These are phyloP conservation scores for Erpetoichthys calabaricus DNA, from an alignment of 2,797 vertebrate genomes.

Conservation along the genomic window DNA sequence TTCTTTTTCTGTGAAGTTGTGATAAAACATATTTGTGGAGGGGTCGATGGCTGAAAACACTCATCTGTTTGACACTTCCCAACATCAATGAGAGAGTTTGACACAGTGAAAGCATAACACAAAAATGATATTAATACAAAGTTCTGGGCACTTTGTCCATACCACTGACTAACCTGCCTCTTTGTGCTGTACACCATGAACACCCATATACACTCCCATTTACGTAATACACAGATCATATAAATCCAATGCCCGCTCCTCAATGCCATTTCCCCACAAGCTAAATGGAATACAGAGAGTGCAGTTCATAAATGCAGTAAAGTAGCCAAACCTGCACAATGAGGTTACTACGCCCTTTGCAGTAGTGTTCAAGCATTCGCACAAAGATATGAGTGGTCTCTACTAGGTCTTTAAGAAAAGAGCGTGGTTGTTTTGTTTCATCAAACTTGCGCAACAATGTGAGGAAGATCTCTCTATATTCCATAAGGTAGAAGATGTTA, in stretches of 20 bases:
- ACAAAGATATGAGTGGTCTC: slow-evolving; percentile 89
- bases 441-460: slow-evolving; percentile 82
- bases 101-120: no score
- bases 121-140: no score
- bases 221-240: no score
- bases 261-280: no score
- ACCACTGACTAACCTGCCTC: no score
- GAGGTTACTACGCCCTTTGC: slow-evolving; percentile 58
- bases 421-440: slow-evolving; percentile 67
- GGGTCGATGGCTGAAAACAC: neutral
- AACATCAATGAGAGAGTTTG: no score
- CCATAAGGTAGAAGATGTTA: slow-evolving; percentile 96
- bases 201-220: neutral
- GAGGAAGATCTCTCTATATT: slow-evolving; percentile 88
- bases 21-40: fast-evolving
- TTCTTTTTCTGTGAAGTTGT: slow-evolving; percentile 53
- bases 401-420: slow-evolving; percentile 78
- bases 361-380: slow-evolving; percentile 84
- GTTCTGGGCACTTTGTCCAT: no score
- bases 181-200: no score
- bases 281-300: no score
- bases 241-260: no score
- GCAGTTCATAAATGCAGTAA: neutral
- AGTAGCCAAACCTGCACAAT: slow-evolving; percentile 67
- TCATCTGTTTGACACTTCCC: no score